Evolutionary conservation across 2,888 invertebrate species (phyloP), one percentile per base, ranked within the genome.

Genomic region (Ophion obscuratus): DNA sequence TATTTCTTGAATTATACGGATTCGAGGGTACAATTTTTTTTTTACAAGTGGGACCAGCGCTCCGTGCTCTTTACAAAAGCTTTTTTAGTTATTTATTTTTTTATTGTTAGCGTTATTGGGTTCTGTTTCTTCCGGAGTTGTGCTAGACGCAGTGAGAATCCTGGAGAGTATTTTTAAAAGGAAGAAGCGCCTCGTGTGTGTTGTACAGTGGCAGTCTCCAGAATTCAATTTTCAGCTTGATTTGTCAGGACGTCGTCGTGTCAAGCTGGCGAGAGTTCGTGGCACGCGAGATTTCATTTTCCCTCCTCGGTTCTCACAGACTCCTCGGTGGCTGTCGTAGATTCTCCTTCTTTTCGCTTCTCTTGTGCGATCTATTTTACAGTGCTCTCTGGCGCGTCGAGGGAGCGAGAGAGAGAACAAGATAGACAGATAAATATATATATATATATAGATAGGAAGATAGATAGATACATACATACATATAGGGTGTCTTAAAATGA

Each of bases 161-260:
- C 61, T 27, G 27, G 27, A 66, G 53, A 64, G 31, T 53, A n/a
- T 62, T 64, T 14, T 31, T 47, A 53, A 44, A 40, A 61, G 44
- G 64, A 66, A 66, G 57, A 67, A 77, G 40, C 53, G 40, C 36
- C 6, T 57, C 62, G 75, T 53, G 67, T 20, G 77, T 11, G 67
- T 47, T 11, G 61, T 68, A 62, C 27, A 81, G 83, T 82, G 17
- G 66, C 53, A 85, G 87, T 83, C 91, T 88, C 89, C 88, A 92
- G 92, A 93, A 93, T 93, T 93, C 92, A 93, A 93, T 93, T 93
- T 93, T 93, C 93, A 92, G 93, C 91, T 92, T 93, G 93, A 93
- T 93, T 92, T 92, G 93, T 92, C 93, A 92, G 92, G 88, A 88
- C 91, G 92, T 92, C 92, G 91, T 90, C 86, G 70, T 75, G 90